Evolutionary conservation across 2,113 vertebrate species (phyloP), one percentile per base, ranked within the genome.

Genomic region (Dunckerocampus dactyliophorus): DNA sequence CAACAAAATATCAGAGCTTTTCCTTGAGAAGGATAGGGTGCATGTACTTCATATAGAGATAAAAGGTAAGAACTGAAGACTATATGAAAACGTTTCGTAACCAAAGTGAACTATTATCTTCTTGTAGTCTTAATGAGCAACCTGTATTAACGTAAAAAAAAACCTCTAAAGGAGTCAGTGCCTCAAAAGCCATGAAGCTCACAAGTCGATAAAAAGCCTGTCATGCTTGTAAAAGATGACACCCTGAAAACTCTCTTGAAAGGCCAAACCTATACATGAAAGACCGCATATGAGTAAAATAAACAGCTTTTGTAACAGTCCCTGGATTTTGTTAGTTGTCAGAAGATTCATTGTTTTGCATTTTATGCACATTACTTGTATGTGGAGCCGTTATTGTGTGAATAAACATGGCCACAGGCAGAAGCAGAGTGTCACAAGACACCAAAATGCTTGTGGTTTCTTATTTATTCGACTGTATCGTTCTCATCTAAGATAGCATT

Each of bases 321-420:
- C 2, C 47, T 48, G n/a, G 52, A 62, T 79, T 74, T 67, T 72
- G 47, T 52, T 55, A 22, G 61, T 50, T 74, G 51, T 46, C 16
- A 48, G n/a, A 52, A 31, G 45, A 28, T 28, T 3, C 5, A 3
- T 52, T 69, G 34, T 67, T 82, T 77, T 74, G 47, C 68, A 76
- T 76, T 34, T 63, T 64, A 58, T 42, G 56, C 39, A 24, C 58
- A 72, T 71, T 74, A n/a, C n/a, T n/a, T n/a, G n/a, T n/a, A 69
- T 69, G 63, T 67, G 51, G 24, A 45, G 42, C 50, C 20, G 69
- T 73, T 77, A 70, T 68, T 8, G 8, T 17, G 15, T 62, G 53
- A 67, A 57, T 74, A 55, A 67, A 68, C 39, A 58, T 69, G 48
- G 76, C 74, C 74, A 39, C 45, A 42, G 72, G 69, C 56, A 37